Conservation (phyloP, 2,797 vertebrate genomes). For the Podarcis siculus region DNA sequence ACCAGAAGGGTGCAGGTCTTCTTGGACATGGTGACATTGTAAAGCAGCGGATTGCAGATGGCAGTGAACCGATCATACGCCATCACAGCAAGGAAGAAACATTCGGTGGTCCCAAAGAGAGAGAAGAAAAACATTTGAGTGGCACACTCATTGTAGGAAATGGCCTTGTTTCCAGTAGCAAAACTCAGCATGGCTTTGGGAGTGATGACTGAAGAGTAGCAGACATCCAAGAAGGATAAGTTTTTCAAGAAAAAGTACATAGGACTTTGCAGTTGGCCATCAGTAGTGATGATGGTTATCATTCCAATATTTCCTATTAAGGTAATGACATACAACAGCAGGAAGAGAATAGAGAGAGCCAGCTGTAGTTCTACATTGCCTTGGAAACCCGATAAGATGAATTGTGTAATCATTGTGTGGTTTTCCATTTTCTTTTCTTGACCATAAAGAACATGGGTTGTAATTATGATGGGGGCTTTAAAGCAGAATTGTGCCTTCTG, state of each 20-base stretch:
- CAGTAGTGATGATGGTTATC: conserved; percentile 3
- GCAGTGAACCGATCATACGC: conserved; percentile 58
- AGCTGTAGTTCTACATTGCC: neutral
- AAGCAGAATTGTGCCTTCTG: neutral
- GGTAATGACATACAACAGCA: neutral
- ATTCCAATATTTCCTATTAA: conserved; percentile 24
- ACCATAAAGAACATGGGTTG: neutral
- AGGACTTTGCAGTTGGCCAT: conserved; percentile 6
- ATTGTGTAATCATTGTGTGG: neutral
- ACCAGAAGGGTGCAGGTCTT: conserved; percentile 38
- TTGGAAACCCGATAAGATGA: conserved; percentile 5
- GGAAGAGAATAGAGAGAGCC: neutral
- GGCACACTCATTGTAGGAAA: conserved; percentile 58
- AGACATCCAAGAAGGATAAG: conserved; percentile 59
- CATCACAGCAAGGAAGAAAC: conserved; percentile 58
- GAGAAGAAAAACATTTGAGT: conserved; percentile 62
- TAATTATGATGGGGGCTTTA: neutral
- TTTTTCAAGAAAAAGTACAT: conserved; percentile 36
- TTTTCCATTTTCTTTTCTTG: conserved; percentile 11
- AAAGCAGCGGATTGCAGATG: conserved; percentile 56
- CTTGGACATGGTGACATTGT: conserved; percentile 44
- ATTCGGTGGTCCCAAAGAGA: conserved; percentile 50
- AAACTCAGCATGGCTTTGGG: conserved; percentile 57
- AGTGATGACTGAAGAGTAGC: conserved; percentile 58
- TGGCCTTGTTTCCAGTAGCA: conserved; percentile 36